Evolutionary conservation across 2,888 invertebrate genomes (phyloP), one percentile per base, ranked within the genome.

Genomic region (Tetheella fluctuosa): DNA sequence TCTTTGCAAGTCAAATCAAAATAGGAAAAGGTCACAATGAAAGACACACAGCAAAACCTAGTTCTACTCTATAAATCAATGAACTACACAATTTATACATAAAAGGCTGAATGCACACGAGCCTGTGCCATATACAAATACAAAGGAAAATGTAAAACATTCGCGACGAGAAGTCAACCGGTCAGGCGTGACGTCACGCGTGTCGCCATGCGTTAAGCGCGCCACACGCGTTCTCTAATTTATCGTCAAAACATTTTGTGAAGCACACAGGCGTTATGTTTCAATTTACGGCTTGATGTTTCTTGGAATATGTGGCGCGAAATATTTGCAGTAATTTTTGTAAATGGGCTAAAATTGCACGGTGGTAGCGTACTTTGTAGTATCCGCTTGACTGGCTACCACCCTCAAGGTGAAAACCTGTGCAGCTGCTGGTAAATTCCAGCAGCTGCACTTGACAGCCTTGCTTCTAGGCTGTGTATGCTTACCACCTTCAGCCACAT

Each of bases 201-300:
- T 39, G 56, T 20, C 25, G 59, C 59, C 61, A 64, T 57, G 63
- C 65, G 65, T 63, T 62, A 28, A 39, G 39, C 39, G 39, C 39
- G 39, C 39, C 39, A 59, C 62, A 64, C 59, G 55, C 60, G 52
- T 59, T 34, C 60, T 61, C 62, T 62, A 64, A 64, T 64, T 65
- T 59, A 68, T 62, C 64, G 64, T 63, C 55, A 59, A 59, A 57
- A 59, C 61, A 61, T 62, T 61, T 57, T 57, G 59, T 23, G 30
- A n/a, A 20, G 48, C 34, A 23, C 55, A 7, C 55, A 34, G 34
- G 20, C 55, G 55, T 55, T 20, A 55, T 34, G 30, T 55, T 55
- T 55, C 48, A 48, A 48, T 48, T 48, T 48, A 48, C 48, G 48
- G n/a, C 2, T 3, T 20, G 48, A 48, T 20, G 48, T 48, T 48